Percentiles rank a stretch among this genome's conserved stretches.
Evolutionary conservation across 1,140 invertebrate species (phyloP).

Genomic region (Listronotus bonariensis): DNA sequence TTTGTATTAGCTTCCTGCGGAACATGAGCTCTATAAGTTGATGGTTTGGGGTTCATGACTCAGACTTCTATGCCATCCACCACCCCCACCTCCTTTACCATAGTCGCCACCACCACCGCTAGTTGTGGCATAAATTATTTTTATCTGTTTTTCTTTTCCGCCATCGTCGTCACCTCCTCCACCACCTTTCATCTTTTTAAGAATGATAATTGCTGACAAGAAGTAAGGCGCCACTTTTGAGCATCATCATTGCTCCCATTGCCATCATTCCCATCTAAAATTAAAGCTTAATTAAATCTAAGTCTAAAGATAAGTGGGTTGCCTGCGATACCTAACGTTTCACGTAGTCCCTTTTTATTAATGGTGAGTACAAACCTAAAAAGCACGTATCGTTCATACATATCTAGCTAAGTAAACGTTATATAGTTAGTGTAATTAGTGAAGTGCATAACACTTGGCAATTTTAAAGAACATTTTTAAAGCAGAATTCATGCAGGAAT

Average conservation of each 20-base stretch:
- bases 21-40: slow-evolving; percentile 36
- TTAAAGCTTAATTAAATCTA: slow-evolving; percentile 9
- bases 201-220: slow-evolving; percentile 66
- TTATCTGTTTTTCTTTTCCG: slow-evolving; percentile 60
- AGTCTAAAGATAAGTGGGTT: too few species aligned
- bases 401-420: too few species aligned
- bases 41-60: slow-evolving; percentile 38
- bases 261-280: slow-evolving; percentile 52
- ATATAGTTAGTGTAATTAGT: too few species aligned
- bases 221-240: slow-evolving; percentile 70
- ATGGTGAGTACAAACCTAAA: too few species aligned
- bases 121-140: slow-evolving; percentile 63
- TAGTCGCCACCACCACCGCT: slow-evolving; percentile 52
- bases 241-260: slow-evolving; percentile 68
- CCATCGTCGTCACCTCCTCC: slow-evolving; percentile 61
- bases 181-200: slow-evolving; percentile 64
- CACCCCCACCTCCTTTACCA: slow-evolving; percentile 45
- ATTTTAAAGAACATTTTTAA: too few species aligned
- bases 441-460: too few species aligned
- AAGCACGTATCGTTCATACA: too few species aligned
- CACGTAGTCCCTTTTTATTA: too few species aligned
- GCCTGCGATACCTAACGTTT: too few species aligned
- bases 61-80: slow-evolving; percentile 62
- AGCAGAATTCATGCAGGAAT: too few species aligned
- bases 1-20: slow-evolving; percentile 29